These are phyloP conservation scores for Globodera rostochiensis DNA, from an alignment of 1,140 invertebrate genomes.

Conservation along the genomic window DNA sequence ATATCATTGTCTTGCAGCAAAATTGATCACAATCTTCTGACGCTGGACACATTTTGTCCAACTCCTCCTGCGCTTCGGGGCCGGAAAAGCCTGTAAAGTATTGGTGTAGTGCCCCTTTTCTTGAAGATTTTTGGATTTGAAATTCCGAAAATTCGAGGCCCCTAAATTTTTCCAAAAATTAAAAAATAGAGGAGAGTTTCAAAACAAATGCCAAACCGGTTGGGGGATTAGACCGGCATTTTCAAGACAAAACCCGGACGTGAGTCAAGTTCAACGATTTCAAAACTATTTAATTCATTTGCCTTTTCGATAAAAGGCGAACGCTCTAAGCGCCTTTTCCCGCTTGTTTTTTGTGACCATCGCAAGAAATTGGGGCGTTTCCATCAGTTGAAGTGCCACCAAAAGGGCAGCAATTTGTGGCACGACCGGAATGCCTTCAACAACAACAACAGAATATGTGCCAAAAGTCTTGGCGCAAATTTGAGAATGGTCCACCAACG, in stretches of 20 bases:
- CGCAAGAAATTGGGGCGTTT: constrained; percentile 2
- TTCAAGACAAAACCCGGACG: too few species aligned
- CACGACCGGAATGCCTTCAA: not conserved
- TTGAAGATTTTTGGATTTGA: too few species aligned
- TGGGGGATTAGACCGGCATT: too few species aligned
- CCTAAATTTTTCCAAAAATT: too few species aligned
- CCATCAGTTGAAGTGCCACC: not conserved
- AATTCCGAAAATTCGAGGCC: too few species aligned
- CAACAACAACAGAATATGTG: not conserved
- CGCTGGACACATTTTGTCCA: not conserved
- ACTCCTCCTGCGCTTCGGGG: not conserved
- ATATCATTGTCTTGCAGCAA: not conserved
- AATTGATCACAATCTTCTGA: not conserved
- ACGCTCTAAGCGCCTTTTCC: not conserved
- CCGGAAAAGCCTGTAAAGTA: not conserved
- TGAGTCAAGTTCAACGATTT: not conserved
- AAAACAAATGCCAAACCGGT: too few species aligned
- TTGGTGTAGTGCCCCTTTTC: not conserved
- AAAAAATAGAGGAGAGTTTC: too few species aligned
- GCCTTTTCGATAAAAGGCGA: constrained; percentile 10
- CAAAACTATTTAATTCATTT: not conserved
- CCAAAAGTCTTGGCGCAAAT: not conserved
- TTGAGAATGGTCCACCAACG: not conserved
- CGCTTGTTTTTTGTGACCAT: not conserved
- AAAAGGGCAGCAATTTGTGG: not conserved